Evolutionary conservation across 2,797 vertebrate species (phyloP).

Genomic region (Chaunax sp.): DNA sequence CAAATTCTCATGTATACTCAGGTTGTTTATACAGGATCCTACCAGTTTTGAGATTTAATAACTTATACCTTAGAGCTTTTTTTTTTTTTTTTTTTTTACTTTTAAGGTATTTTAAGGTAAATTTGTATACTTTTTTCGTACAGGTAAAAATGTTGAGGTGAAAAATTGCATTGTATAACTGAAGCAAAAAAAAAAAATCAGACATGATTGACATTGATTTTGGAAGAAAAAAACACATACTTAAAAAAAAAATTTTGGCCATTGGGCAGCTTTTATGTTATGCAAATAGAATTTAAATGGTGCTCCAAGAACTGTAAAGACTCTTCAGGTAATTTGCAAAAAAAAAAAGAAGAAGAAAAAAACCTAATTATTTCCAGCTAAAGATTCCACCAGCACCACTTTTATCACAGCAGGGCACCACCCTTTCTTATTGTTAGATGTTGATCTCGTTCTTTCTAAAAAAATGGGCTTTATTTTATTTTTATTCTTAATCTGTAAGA

Average conservation of each 20-base stretch:
- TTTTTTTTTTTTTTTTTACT: conserved; percentile 66
- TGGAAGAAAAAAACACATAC: conserved; percentile 9
- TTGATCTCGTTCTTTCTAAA: conserved; percentile 44
- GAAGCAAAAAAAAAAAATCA: conserved; percentile 27
- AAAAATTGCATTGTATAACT: conserved; percentile 6
- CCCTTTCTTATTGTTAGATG: conserved; percentile 38
- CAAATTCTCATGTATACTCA: conserved; percentile 60
- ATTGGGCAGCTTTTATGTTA: conserved; percentile 57
- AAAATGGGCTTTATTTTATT: conserved; percentile 52
- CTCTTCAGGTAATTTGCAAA: conserved; percentile 71
- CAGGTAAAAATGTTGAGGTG: conserved; percentile 36
- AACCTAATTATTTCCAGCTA: conserved; percentile 1
- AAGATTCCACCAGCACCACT: conserved; percentile 70
- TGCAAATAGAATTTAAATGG: conserved; percentile 50
- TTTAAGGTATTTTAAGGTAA: conserved; percentile 78
- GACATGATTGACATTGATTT: conserved; percentile 15
- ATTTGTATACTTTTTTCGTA: conserved; percentile 49
- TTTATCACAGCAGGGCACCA: conserved; percentile 34
- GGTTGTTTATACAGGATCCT: conserved; percentile 71
- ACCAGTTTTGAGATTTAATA: conserved; percentile 48
- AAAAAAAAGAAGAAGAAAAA: conserved; percentile 15
- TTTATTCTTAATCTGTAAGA: conserved; percentile 58
- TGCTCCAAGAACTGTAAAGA: conserved; percentile 53
- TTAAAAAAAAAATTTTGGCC: conserved; percentile 16
- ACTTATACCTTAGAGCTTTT: conserved; percentile 48